phyloP scores from a whole-genome alignment of 2,888 invertebrate species.

The Eupithecia exiguata region DNA sequence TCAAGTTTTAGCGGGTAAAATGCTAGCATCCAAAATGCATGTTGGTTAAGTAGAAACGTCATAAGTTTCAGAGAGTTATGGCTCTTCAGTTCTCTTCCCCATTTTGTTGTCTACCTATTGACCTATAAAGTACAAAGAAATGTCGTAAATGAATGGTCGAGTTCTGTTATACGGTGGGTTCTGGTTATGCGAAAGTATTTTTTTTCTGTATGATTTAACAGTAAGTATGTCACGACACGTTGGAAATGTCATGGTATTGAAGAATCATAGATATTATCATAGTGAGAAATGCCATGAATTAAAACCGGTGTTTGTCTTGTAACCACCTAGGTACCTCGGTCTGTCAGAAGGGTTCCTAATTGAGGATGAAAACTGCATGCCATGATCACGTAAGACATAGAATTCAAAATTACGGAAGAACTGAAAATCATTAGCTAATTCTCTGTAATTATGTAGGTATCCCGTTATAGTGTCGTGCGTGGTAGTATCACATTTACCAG shows the following conservation, averaged over 20 bases:
- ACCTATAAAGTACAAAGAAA: neutral
- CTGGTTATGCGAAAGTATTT: neutral
- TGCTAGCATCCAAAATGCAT: neutral
- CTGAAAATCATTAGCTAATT: neutral
- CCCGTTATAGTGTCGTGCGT: neutral
- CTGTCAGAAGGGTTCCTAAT: no score
- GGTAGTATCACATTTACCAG: neutral
- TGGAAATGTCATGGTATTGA: neutral
- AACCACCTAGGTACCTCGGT: no score
- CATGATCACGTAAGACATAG: neutral
- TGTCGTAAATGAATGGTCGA: neutral
- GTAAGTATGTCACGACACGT: no score
- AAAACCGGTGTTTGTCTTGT: no score
- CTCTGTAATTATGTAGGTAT: neutral
- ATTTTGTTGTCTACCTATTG: neutral
- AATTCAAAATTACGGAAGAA: neutral
- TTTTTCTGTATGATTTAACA: neutral
- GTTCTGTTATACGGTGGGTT: neutral
- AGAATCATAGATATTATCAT: neutral
- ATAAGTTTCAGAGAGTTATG: neutral
- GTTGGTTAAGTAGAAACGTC: neutral
- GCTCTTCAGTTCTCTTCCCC: neutral
- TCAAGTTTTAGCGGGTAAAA: conserved; percentile 1
- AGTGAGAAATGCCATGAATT: neutral
- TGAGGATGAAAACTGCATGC: neutral